phyloP scores from a whole-genome alignment of 2,888 invertebrate genomes.

The Tetanocera ferruginea region DNA sequence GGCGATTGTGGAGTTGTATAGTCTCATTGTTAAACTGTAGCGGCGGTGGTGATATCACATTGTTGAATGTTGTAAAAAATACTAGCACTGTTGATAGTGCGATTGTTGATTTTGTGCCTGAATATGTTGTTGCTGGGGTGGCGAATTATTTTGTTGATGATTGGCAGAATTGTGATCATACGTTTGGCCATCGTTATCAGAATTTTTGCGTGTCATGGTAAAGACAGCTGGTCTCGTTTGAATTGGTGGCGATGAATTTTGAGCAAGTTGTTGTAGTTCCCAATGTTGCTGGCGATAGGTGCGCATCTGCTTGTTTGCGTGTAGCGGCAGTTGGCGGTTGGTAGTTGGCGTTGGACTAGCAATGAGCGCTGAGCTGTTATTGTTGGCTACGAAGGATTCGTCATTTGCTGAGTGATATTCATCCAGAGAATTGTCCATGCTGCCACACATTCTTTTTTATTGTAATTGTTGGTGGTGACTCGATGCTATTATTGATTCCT shows the following conservation, averaged over 20 bases:
- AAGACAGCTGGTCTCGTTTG: constrained; percentile 39
- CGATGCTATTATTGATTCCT: no score
- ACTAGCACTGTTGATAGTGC: not conserved
- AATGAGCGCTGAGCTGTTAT: constrained; percentile 70
- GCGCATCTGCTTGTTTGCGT: constrained; percentile 81
- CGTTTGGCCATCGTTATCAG: not conserved
- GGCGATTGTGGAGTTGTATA: no score
- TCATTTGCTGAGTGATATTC: constrained; percentile 56
- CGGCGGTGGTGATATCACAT: no score
- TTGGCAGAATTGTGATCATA: not conserved
- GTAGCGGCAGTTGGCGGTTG: constrained; percentile 53
- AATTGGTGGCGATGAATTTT: constrained; percentile 13
- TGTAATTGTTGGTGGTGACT: no score
- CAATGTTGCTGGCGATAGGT: constrained; percentile 78
- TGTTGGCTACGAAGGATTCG: constrained; percentile 37
- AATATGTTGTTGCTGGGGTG: no score
- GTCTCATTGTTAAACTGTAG: no score
- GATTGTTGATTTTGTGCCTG: not conserved
- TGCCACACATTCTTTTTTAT: constrained; percentile 58
- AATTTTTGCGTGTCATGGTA: constrained; percentile 33
- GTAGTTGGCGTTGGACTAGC: constrained; percentile 66
- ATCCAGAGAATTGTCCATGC: constrained; percentile 55
- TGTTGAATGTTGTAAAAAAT: no score
- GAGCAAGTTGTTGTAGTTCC: constrained; percentile 39
- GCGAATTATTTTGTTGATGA: not conserved